A percentile compares a stretch with the other conserved stretches of the same genome.
Conservation (phyloP, 2,797 vertebrate species). For the Acrossocheilus fasciatus region DNA sequence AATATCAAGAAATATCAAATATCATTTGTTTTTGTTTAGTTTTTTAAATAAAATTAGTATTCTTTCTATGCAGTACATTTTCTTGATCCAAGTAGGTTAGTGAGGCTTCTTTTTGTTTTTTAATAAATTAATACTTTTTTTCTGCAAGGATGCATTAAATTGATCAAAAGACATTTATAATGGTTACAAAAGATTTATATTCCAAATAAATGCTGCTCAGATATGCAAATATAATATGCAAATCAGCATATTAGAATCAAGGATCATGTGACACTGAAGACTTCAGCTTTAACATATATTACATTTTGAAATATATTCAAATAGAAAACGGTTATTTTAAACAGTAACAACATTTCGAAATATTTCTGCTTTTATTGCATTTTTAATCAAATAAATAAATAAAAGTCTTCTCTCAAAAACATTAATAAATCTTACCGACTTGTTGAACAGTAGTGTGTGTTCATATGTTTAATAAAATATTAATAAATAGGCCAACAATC, state of each 20-base stretch:
- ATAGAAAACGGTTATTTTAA: not conserved
- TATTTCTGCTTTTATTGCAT: not conserved
- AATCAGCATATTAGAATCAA: not conserved
- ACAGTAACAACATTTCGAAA: not conserved
- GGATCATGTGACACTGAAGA: not conserved
- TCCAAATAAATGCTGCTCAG: not conserved
- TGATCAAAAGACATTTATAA: not conserved
- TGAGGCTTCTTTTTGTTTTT: not conserved
- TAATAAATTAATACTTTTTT: not conserved
- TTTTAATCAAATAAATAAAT: not conserved
- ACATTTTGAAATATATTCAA: not conserved
- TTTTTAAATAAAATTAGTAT: not conserved
- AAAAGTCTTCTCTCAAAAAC: not conserved
- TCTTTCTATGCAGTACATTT: not conserved
- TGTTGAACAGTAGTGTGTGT: not conserved
- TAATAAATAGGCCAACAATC: not conserved
- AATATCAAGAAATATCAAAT: not conserved
- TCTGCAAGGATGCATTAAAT: not conserved
- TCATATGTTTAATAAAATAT: not conserved
- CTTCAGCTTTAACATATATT: not conserved
- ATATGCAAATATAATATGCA: not conserved
- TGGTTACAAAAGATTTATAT: not conserved
- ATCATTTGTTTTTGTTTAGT: not conserved
- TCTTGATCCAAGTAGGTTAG: not conserved
- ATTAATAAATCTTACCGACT: not conserved